These are phyloP conservation scores for Yponomeuta sedellus DNA, from an alignment of 2,888 invertebrate species.

Conservation along the genomic window DNA sequence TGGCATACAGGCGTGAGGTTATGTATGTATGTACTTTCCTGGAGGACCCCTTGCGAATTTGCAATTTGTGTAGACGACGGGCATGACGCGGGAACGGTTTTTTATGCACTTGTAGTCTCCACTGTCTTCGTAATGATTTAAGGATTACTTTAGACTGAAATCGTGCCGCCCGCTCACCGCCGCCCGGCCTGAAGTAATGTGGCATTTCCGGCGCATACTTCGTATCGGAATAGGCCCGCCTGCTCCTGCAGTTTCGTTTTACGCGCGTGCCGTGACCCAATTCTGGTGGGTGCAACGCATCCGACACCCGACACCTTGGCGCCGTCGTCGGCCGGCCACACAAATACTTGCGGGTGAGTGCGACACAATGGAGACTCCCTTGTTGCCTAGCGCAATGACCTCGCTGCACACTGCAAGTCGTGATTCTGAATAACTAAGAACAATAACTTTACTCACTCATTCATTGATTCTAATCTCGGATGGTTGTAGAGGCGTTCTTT, in stretches of 20 bases:
- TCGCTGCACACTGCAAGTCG: neutral
- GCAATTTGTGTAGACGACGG: no score
- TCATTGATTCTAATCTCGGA: neutral
- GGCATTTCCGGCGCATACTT: neutral
- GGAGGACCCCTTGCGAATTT: no score
- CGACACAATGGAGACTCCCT: constrained; percentile 1
- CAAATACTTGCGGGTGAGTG: neutral
- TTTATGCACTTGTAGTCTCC: no score
- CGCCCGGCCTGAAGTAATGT: neutral
- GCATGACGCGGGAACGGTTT: no score
- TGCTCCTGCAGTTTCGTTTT: constrained; percentile 17
- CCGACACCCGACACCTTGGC: neutral
- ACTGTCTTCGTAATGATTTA: no score
- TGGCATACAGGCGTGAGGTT: no score
- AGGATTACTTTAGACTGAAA: no score
- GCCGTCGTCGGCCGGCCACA: neutral
- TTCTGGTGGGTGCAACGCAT: constrained; percentile 23
- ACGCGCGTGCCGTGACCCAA: constrained; percentile 42
- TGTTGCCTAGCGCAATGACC: neutral
- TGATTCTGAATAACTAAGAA: neutral
- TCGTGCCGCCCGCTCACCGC: no score
- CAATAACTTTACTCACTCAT: neutral
- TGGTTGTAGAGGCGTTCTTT: neutral
- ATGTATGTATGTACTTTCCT: no score
- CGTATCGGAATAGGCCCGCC: neutral